Evolutionary conservation across 2,113 vertebrate species (phyloP).

Genomic region (Mus pahari): DNA sequence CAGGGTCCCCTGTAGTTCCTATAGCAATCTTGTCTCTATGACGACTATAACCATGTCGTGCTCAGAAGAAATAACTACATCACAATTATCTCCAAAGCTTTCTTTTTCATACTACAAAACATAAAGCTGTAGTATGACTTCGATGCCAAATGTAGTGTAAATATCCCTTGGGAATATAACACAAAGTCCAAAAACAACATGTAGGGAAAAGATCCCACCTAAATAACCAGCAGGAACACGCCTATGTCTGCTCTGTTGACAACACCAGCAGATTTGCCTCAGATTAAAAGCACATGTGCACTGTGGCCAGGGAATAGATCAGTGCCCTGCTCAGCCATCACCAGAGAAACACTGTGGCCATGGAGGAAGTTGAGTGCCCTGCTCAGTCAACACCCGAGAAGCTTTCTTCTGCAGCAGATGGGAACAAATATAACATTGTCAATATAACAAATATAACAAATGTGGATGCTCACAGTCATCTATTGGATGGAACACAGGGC

Average conservation of each 20-base stretch:
- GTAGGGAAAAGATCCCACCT: neutral
- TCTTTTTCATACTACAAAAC: neutral
- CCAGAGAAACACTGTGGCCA: neutral
- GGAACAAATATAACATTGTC: neutral
- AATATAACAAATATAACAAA: too few species aligned
- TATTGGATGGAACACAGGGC: too few species aligned
- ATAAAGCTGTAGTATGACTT: constrained; percentile 23
- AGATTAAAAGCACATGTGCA: neutral
- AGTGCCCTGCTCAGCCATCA: neutral
- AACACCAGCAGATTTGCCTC: neutral
- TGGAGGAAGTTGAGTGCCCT: neutral
- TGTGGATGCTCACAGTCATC: too few species aligned
- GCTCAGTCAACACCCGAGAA: neutral
- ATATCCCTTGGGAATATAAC: neutral
- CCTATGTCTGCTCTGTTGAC: neutral
- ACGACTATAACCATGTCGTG: too few species aligned
- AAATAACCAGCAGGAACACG: neutral
- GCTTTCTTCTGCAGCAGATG: neutral
- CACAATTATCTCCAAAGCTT: neutral
- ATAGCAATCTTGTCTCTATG: neutral
- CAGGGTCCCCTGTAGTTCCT: neutral
- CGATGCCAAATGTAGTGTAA: constrained; percentile 23
- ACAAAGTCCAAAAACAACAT: neutral
- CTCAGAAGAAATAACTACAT: neutral
- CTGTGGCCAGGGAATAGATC: neutral